phyloP scores from a whole-genome alignment of 2,113 vertebrate species.

The Phoxinus phoxinus region DNA sequence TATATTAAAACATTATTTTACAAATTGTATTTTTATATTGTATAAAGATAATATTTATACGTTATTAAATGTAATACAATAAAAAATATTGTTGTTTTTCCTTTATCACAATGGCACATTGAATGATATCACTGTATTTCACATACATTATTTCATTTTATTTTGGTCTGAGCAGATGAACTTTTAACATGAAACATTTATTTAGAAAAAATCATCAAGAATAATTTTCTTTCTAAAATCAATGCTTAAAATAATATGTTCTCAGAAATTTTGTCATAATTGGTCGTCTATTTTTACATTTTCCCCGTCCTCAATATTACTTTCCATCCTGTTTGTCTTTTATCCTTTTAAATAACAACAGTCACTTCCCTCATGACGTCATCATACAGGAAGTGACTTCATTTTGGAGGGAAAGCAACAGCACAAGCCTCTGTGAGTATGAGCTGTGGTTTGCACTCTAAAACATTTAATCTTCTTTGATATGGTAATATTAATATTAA shows the following conservation, averaged over 20 bases:
- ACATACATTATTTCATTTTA: too few relatives aligned
- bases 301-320: too few relatives aligned
- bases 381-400: slow-evolving; percentile 14
- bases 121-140: background rate
- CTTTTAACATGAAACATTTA: too few relatives aligned
- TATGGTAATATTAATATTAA: background rate
- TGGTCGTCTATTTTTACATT: too few relatives aligned
- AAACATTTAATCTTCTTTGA: background rate
- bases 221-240: background rate
- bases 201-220: background rate
- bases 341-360: background rate
- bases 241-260: background rate
- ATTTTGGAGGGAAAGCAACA: slow-evolving; percentile 4
- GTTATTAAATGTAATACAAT: background rate
- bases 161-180: too few relatives aligned
- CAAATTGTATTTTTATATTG: background rate
- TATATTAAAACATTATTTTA: too few relatives aligned
- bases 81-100: background rate
- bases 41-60: background rate
- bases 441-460: background rate
- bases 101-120: background rate
- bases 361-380: slow-evolving; percentile 14
- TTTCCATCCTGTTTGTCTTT: too few relatives aligned
- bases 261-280: too few relatives aligned
- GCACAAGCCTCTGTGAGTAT: background rate